These are phyloP conservation scores for Agrochola litura DNA, from an alignment of 2,888 invertebrate genomes.

Conservation along the genomic window DNA sequence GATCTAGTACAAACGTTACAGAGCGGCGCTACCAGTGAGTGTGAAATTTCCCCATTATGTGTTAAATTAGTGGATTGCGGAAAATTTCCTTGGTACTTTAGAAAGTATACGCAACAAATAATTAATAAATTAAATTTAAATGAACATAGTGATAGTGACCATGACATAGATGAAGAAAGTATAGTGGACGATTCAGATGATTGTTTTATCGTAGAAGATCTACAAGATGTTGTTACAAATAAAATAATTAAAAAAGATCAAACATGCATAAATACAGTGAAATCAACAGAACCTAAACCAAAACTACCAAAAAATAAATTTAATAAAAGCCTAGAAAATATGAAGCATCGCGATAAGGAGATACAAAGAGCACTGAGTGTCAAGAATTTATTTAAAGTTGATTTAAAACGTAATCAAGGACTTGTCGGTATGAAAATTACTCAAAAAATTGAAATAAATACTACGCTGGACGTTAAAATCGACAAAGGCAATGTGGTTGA, in stretches of 20 bases:
- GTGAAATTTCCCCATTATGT: constrained; percentile 23
- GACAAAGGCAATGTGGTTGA: neutral
- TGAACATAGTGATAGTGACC: constrained; percentile 42
- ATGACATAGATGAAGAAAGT: constrained; percentile 44
- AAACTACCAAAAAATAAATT: constrained; percentile 9
- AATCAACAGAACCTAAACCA: constrained; percentile 16
- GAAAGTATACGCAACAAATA: constrained; percentile 57
- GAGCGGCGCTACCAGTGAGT: constrained; percentile 17
- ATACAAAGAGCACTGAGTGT: constrained; percentile 53
- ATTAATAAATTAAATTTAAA: constrained; percentile 31
- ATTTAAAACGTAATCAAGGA: constrained; percentile 75
- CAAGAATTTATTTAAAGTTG: constrained; percentile 62
- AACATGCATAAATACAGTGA: neutral
- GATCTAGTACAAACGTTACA: neutral
- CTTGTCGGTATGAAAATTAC: constrained; percentile 74
- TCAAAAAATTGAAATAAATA: constrained; percentile 29
- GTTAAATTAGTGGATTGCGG: constrained; percentile 62
- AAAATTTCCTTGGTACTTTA: constrained; percentile 66
- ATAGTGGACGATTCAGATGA: constrained; percentile 45
- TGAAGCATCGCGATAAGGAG: constrained; percentile 40
- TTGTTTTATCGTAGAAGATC: constrained; percentile 60
- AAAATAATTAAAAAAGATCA: constrained; percentile 2
- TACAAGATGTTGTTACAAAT: constrained; percentile 12
- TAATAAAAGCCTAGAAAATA: constrained; percentile 7
- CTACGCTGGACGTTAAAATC: neutral